A percentile compares a stretch with the other conserved stretches of the same genome.
These are phyloP conservation scores for Paraplagusia blochii DNA, from an alignment of 2,113 vertebrate genomes.

Conservation along the genomic window DNA sequence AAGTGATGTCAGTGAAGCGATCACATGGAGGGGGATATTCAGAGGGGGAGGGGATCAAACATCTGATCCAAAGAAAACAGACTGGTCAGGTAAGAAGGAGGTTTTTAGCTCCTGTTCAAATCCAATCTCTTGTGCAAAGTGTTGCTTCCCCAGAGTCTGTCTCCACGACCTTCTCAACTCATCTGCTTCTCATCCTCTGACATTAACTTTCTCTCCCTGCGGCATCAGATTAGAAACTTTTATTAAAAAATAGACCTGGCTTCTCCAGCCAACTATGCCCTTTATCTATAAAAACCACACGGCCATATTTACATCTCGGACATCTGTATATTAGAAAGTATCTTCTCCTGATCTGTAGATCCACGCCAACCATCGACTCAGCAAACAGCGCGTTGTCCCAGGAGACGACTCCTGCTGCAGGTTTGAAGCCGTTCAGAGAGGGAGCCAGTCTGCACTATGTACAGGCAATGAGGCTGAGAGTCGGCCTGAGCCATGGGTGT, in stretches of 20 bases:
- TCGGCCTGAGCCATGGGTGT: slow-evolving; percentile 32
- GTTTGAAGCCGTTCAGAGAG: slow-evolving; percentile 32
- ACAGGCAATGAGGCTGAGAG: slow-evolving; percentile 52
- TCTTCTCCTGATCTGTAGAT: slow-evolving; percentile 37
- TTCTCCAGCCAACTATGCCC: slow-evolving; percentile 68
- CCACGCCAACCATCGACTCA: slow-evolving; percentile 27
- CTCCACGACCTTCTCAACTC: slow-evolving; percentile 21
- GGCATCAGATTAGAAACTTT: slow-evolving; percentile 66
- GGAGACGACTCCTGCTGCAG: slow-evolving; percentile 52
- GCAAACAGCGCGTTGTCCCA: slow-evolving; percentile 49
- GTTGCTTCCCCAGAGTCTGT: slow-evolving; percentile 25
- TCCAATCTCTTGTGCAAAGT: slow-evolving; percentile 62
- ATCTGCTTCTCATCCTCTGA: slow-evolving; percentile 34
- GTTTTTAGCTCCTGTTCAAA: slow-evolving; percentile 48
- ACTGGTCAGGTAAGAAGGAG: slow-evolving; percentile 44
- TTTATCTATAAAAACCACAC: slow-evolving; percentile 73
- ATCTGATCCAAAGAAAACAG: slow-evolving; percentile 43
- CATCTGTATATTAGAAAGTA: slow-evolving; percentile 46
- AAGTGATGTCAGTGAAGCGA: slow-evolving; percentile 59
- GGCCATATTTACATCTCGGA: slow-evolving; percentile 56
- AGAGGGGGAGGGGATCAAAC: slow-evolving; percentile 50
- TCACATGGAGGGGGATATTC: slow-evolving; percentile 49
- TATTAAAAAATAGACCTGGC: slow-evolving; percentile 80
- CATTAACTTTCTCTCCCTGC: slow-evolving; percentile 52
- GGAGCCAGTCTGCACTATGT: slow-evolving; percentile 49